phyloP scores from a whole-genome alignment of 2,888 invertebrate genomes.

The Sturmia bella region DNA sequence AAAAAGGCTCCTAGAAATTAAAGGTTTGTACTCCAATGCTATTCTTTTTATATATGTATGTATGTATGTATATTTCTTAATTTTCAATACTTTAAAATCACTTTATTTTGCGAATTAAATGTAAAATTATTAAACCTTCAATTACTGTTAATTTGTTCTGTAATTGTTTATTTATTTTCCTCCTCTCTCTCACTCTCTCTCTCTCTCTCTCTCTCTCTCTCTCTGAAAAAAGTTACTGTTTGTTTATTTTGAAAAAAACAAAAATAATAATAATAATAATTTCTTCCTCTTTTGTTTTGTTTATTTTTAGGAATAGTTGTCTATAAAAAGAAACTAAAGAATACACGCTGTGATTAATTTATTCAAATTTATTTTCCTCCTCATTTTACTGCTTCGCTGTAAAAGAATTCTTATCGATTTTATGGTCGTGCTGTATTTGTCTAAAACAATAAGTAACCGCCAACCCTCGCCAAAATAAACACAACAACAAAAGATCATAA shows the following conservation, averaged over 20 bases:
- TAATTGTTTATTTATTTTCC: too few relatives aligned
- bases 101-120: too few relatives aligned
- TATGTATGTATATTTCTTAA: too few relatives aligned
- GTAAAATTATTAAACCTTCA: too few relatives aligned
- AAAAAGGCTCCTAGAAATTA: conserved; percentile 1
- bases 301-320: conserved; percentile 55
- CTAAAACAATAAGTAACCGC: conserved; percentile 31
- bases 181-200: too few relatives aligned
- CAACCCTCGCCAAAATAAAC: too few relatives aligned
- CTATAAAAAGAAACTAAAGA: conserved; percentile 34
- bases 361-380: conserved; percentile 18
- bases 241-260: background rate
- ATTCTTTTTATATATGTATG: background rate
- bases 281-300: conserved; percentile 5
- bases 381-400: background rate
- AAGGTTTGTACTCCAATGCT: conserved; percentile 53
- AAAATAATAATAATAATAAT: background rate
- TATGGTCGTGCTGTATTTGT: conserved; percentile 4
- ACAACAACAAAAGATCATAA: conserved; percentile 19
- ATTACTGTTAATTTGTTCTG: too few relatives aligned
- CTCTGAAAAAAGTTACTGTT: background rate
- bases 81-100: too few relatives aligned
- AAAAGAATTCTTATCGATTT: conserved; percentile 38
- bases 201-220: too few relatives aligned
- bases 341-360: conserved; percentile 57